These are phyloP conservation scores for Siderastrea radians DNA, from an alignment of 92 coral and sea anemone species.

Conservation along the genomic window DNA sequence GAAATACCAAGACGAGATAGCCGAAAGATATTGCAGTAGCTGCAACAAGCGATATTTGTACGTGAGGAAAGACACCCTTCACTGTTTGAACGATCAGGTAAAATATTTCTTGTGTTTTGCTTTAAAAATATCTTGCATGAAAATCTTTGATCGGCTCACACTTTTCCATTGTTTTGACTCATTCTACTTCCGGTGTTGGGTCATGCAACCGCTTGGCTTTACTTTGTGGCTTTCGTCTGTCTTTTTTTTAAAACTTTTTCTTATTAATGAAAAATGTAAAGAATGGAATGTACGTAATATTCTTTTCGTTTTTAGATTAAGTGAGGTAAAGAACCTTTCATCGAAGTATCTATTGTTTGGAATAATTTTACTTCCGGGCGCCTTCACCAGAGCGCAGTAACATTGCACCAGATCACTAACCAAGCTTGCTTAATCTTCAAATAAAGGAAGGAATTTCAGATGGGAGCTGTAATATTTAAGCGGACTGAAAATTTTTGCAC, in stretches of 20 bases:
- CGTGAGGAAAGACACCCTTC: conserved; percentile 85
- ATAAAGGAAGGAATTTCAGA: not conserved
- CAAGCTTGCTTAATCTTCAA: not conserved
- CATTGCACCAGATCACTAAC: too few relatives aligned
- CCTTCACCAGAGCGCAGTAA: too few relatives aligned
- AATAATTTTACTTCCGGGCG: too few relatives aligned
- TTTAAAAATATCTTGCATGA: not conserved
- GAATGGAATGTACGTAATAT: too few relatives aligned
- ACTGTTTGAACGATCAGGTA: conserved; percentile 85
- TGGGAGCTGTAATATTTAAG: too few relatives aligned
- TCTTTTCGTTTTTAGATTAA: too few relatives aligned
- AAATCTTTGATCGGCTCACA: not conserved
- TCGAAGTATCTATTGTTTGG: too few relatives aligned
- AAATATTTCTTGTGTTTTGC: not conserved
- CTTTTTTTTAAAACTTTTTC: too few relatives aligned
- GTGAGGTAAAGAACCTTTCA: too few relatives aligned
- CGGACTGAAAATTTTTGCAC: not conserved
- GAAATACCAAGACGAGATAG: conserved; percentile 89
- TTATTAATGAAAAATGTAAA: too few relatives aligned
- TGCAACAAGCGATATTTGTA: conserved; percentile 88
- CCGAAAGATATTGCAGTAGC: conserved; percentile 83
- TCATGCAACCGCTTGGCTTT: not conserved
- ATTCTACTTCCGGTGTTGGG: conserved; percentile 18
- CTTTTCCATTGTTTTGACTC: not conserved
- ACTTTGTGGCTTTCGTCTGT: not conserved